These are phyloP conservation scores for Spilogale gracilis DNA, from an alignment of 2,113 vertebrate genomes.

Conservation along the genomic window DNA sequence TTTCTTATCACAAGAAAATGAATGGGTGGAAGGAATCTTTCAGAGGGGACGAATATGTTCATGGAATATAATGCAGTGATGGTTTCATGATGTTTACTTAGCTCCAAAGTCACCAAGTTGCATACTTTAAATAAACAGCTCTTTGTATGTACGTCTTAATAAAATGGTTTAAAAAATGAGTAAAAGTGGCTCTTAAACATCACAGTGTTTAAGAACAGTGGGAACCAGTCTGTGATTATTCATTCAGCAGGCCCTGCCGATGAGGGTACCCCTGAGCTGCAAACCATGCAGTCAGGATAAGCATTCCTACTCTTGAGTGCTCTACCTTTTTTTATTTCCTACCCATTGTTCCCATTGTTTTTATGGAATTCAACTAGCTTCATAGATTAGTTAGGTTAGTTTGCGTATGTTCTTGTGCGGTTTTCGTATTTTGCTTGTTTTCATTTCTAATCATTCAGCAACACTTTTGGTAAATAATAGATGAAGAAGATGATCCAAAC, in stretches of 20 bases:
- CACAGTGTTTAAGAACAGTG: neutral
- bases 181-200: neutral
- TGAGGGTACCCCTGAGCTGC: neutral
- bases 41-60: neutral
- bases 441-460: neutral
- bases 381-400: neutral
- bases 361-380: neutral
- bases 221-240: neutral
- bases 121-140: neutral
- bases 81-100: neutral
- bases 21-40: neutral
- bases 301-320: neutral
- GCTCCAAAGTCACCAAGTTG: neutral
- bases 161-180: neutral
- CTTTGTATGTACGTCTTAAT: neutral
- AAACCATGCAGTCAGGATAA: neutral
- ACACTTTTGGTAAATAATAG: neutral
- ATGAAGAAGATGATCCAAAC: neutral
- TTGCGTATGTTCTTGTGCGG: neutral
- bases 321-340: neutral
- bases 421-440: neutral
- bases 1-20: neutral
- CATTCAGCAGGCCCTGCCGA: neutral
- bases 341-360: neutral
- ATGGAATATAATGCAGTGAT: neutral